These are phyloP conservation scores for Eilema sororculum DNA, from an alignment of 2,888 invertebrate species.

Conservation along the genomic window DNA sequence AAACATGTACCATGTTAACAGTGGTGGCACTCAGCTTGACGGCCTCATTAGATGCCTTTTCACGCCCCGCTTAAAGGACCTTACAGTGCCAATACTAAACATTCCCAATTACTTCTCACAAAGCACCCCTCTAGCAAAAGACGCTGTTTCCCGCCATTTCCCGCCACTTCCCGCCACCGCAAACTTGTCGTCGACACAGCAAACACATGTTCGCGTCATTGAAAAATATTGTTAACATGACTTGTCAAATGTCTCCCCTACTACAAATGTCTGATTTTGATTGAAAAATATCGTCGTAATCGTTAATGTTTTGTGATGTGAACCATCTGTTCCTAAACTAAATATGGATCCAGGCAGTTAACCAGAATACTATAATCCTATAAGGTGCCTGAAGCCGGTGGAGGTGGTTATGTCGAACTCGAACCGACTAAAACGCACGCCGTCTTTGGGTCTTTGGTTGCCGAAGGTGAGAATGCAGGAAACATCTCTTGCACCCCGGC, in stretches of 20 bases:
- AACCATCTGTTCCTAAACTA: neutral
- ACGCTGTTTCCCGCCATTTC: constrained; percentile 27
- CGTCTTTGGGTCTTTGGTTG: too few relatives aligned
- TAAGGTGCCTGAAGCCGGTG: too few relatives aligned
- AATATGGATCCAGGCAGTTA: neutral
- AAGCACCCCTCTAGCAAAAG: neutral
- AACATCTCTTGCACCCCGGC: too few relatives aligned
- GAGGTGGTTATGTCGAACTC: too few relatives aligned
- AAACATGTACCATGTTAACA: too few relatives aligned
- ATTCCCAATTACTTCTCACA: constrained; percentile 6
- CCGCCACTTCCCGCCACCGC: constrained; percentile 26
- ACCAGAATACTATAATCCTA: too few relatives aligned
- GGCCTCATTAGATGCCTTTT: too few relatives aligned
- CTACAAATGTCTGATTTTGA: constrained; percentile 17
- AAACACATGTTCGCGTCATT: constrained; percentile 53
- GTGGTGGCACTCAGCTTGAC: too few relatives aligned
- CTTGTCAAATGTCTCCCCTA: constrained; percentile 27
- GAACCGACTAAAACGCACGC: too few relatives aligned
- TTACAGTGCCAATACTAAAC: neutral
- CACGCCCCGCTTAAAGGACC: too few relatives aligned
- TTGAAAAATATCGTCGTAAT: neutral
- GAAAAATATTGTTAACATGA: constrained; percentile 53
- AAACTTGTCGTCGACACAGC: constrained; percentile 49
- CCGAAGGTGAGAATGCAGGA: too few relatives aligned
- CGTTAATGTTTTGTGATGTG: neutral